phyloP scores from a whole-genome alignment of 2,888 invertebrate species.

The Tineola bisselliella region DNA sequence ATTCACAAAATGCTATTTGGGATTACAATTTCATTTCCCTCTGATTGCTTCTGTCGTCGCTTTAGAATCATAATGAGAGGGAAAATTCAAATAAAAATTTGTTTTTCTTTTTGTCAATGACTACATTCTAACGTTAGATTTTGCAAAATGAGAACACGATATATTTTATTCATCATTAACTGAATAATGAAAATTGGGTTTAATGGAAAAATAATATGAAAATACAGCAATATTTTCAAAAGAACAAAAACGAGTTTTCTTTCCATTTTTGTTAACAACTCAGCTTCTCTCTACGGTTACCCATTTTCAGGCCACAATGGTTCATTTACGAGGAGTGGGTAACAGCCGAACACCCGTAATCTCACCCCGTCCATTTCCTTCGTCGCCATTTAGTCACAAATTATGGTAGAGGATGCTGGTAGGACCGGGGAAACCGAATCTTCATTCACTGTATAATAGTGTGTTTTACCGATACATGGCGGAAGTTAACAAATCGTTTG shows the following conservation, averaged over 20 bases:
- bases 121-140: not conserved
- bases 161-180: not conserved
- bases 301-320: conserved; percentile 10
- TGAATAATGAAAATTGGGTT: not conserved
- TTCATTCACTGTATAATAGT: conserved; percentile 2
- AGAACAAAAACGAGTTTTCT: not conserved
- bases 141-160: not conserved
- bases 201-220: not conserved
- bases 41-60: conserved; percentile 34
- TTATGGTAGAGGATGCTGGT: conserved; percentile 18
- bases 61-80: conserved; percentile 35
- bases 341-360: conserved; percentile 13
- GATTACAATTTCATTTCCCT: conserved; percentile 41
- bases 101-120: conserved; percentile 2
- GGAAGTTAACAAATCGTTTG: conserved; percentile 12
- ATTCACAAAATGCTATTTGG: conserved; percentile 35
- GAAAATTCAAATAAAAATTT: conserved; percentile 12
- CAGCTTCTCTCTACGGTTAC: conserved; percentile 8
- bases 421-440: not conserved
- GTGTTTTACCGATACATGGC: conserved; percentile 11
- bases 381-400: conserved; percentile 25
- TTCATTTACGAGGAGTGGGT: conserved; percentile 11
- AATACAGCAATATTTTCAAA: not conserved
- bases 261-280: conserved; percentile 10
- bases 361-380: conserved; percentile 24